phyloP scores from a whole-genome alignment of 2,888 invertebrate species.

The Xylocampa areola region DNA sequence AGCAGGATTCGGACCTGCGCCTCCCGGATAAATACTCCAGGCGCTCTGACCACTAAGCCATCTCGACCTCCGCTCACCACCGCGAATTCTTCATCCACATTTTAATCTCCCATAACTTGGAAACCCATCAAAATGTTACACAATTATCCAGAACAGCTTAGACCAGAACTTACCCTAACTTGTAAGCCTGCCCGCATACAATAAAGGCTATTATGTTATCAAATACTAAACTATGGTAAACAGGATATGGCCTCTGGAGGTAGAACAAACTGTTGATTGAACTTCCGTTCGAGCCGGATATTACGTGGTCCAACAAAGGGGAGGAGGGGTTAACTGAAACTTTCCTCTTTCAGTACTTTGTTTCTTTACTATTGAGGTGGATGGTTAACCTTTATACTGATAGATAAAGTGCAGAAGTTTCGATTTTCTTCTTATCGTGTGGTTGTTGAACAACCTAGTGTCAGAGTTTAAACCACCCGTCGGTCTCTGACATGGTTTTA shows the following conservation, averaged over 20 bases:
- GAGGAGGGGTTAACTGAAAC: conserved; percentile 37
- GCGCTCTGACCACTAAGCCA: no score
- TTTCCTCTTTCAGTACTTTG: conserved; percentile 50
- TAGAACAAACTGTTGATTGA: conserved; percentile 57
- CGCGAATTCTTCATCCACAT: no score
- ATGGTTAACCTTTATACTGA: conserved; percentile 27
- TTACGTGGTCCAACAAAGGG: conserved; percentile 46
- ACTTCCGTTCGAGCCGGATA: conserved; percentile 59
- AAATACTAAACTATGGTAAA: conserved; percentile 52
- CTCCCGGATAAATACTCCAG: no score
- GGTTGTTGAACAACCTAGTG: not conserved
- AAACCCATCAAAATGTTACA: not conserved
- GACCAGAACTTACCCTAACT: not conserved
- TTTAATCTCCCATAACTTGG: not conserved
- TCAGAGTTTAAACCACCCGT: no score
- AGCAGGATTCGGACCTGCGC: no score
- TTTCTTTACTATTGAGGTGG: conserved; percentile 48
- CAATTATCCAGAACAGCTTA: not conserved
- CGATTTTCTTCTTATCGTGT: no score
- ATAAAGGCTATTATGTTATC: conserved; percentile 40
- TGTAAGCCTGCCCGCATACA: conserved; percentile 14
- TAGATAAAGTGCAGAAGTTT: conserved; percentile 8
- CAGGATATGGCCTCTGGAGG: conserved; percentile 54
- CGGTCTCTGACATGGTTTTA: no score
- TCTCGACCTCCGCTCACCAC: no score